Evolutionary conservation across 2,113 vertebrate species (phyloP).

Genomic region (Anhinga rufa): DNA sequence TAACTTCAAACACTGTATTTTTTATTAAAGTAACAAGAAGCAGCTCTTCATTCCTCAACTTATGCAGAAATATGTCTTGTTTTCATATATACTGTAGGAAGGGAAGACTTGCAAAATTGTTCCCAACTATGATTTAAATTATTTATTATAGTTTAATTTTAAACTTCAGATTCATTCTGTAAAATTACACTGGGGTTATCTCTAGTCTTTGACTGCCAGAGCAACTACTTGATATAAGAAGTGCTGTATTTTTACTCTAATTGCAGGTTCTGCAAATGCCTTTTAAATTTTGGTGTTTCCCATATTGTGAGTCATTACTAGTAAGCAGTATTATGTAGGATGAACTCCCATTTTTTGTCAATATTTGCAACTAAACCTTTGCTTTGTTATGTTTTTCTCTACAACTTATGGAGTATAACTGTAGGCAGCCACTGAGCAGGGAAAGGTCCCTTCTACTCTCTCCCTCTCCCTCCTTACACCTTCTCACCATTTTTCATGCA

Average conservation of each 20-base stretch:
- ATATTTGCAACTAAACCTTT: neutral
- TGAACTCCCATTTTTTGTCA: neutral
- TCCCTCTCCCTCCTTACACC: neutral
- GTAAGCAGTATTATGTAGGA: neutral
- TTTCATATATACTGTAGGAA: neutral
- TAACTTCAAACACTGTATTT: conserved; percentile 1
- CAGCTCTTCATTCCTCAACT: neutral
- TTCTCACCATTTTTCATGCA: neutral
- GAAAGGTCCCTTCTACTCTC: neutral
- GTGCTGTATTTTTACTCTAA: neutral
- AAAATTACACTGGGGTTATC: neutral
- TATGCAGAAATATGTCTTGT: neutral
- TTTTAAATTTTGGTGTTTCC: neutral
- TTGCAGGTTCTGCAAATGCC: neutral
- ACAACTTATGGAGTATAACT: neutral
- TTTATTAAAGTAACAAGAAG: conserved; percentile 28
- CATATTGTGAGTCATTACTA: neutral
- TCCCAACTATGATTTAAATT: neutral
- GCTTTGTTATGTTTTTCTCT: neutral
- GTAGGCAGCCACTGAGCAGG: neutral
- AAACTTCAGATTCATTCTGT: neutral
- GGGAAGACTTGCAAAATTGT: neutral
- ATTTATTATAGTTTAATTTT: neutral
- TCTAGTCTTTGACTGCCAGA: neutral
- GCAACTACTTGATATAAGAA: neutral